phyloP scores from a whole-genome alignment of 2,797 vertebrate species.

The Acrossocheilus fasciatus region DNA sequence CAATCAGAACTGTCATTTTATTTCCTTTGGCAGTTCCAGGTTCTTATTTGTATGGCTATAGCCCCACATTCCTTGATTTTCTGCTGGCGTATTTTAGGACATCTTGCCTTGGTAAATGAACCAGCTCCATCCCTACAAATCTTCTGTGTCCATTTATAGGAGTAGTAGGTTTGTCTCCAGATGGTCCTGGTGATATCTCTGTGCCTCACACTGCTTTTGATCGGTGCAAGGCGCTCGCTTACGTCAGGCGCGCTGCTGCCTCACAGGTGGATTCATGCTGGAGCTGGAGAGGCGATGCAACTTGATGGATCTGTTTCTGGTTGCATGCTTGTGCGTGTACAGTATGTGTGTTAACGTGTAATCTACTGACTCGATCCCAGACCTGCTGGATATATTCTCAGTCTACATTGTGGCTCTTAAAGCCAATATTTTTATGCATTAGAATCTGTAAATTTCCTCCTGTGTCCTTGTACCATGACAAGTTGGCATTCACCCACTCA shows the following conservation, averaged over 20 bases:
- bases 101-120: slow-evolving; percentile 35
- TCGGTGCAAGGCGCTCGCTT: slow-evolving; percentile 46
- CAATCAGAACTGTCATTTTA: background rate
- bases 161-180: slow-evolving; percentile 52
- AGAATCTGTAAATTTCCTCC: background rate
- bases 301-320: slow-evolving; percentile 52
- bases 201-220: slow-evolving; percentile 58
- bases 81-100: background rate
- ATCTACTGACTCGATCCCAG: background rate
- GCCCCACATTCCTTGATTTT: background rate
- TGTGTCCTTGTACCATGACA: slow-evolving; percentile 29
- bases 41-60: background rate
- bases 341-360: slow-evolving; percentile 4
- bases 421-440: background rate
- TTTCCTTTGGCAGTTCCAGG: background rate
- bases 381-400: background rate
- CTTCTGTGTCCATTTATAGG: slow-evolving; percentile 57
- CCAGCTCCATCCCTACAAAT: slow-evolving; percentile 30
- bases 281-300: slow-evolving; percentile 47
- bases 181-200: slow-evolving; percentile 58
- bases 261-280: slow-evolving; percentile 55
- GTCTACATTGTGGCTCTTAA: background rate
- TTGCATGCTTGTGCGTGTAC: slow-evolving; percentile 4
- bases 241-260: slow-evolving; percentile 58
- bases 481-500: slow-evolving; percentile 27